Evolutionary conservation across 37 sponge, comb jelly and placozoan species (phyloP), one percentile per base, ranked within the genome.

Genomic region (Theonella swinhoei): DNA sequence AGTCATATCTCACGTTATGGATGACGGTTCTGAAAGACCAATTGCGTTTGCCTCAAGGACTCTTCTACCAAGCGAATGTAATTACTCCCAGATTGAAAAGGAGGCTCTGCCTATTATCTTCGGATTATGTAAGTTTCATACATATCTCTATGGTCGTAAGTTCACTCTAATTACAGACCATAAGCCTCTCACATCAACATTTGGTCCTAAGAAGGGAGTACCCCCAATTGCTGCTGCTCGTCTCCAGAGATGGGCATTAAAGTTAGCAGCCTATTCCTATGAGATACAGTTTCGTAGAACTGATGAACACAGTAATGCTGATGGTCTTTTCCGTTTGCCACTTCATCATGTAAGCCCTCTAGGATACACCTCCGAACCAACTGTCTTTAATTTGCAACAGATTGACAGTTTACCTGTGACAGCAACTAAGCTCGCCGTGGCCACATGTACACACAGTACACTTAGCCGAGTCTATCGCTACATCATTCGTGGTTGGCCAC

Each of bases 271-370:
- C 9, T 85, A 93, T 75, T 34, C 24, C 0, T 93, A 88, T 70
- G 67, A 80, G 28, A 93, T 93, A 25, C 43, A 70, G 59, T 93
- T 79, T 74, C 41, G 75, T 31, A 74, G 69, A 1, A 93, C 93
- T 42, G 39, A 64, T 19, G 70, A 83, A 40, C 89, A 88, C 68
- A 75, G 40, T 34, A 85, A 92, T 62, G 86, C 80, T 20, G 93
- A 93, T 82, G 76, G 86, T 3, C 68, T 88, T 19, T 92, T 83
- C 31, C 64, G 89, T 1, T 65, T 85, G 4, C 89, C 94, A 4
- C 74, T 89, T n/a, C 9, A 32, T 20, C 78, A 22, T 59, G 31
- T 72, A 29, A 58, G 67, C 28, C 39, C 61, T 23, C 33, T n/a
- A 37, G 88, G 42, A 0, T 41, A 26, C 19, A 68, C 22, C 4